phyloP scores from a whole-genome alignment of 2,113 vertebrate genomes.

The Microtus montanus region DNA sequence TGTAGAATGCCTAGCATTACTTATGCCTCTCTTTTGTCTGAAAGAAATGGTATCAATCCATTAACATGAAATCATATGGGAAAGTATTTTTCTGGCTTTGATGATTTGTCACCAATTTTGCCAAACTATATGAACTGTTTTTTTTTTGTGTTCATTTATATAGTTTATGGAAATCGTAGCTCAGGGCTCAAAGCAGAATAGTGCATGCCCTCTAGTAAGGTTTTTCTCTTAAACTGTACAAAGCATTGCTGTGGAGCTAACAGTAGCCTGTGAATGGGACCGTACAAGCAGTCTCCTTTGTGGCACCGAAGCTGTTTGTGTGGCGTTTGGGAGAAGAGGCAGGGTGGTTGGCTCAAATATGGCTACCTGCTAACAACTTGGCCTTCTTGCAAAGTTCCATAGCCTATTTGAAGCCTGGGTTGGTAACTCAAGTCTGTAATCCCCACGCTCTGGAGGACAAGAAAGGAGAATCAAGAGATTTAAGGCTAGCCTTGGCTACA shows the following conservation, averaged over 20 bases:
- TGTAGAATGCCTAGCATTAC: neutral
- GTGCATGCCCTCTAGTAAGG: neutral
- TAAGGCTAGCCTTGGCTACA: neutral
- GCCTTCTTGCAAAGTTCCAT: neutral
- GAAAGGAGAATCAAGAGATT: neutral
- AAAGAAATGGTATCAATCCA: neutral
- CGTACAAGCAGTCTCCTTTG: constrained; percentile 13
- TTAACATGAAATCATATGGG: neutral
- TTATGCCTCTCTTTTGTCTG: constrained; percentile 26
- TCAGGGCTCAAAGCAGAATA: constrained; percentile 1
- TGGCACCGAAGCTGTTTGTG: neutral
- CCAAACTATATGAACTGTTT: neutral
- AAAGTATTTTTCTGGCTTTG: constrained; percentile 44
- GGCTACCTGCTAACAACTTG: neutral
- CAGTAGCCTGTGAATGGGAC: neutral
- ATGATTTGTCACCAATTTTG: constrained; percentile 17
- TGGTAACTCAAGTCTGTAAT: neutral
- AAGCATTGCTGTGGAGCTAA: constrained; percentile 40
- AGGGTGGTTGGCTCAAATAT: neutral
- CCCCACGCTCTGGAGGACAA: neutral
- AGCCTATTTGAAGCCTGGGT: neutral
- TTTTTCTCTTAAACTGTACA: constrained; percentile 29
- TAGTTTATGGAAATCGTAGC: constrained; percentile 17
- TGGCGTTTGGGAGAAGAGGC: neutral
- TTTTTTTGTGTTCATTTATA: neutral